Base-by-base conservation (phyloP, 2,888 invertebrate species). In the Archips crataeganus region DNA sequence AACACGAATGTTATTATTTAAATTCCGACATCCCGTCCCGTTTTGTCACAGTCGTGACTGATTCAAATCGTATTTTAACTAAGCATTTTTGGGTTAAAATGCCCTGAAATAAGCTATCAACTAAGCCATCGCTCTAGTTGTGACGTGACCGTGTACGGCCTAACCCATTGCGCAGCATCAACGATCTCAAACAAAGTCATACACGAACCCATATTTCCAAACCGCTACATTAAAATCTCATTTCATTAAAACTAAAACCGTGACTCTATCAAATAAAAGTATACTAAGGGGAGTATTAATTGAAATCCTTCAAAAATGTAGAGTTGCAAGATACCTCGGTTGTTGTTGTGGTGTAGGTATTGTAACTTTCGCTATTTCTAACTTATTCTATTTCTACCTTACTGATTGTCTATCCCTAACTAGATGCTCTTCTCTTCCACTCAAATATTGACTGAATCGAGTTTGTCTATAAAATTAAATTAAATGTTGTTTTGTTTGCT, bases 31-130 rank as follows among this genome's bases (percentile, higher is more conserved):
- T 39, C 39, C 39, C 39, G 39, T 39, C 6, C 5, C 39, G 39
- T 39, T 39, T 39, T 6, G 39, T 39, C 39, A 3, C 39, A 54
- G 23, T 6, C 54, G 54, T 54, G 9, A 54, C 3, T 54, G 9
- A 9, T 8, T 23, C 15, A 9, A 51, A 23, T n/a, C n/a, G n/a
- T n/a, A n/a, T n/a, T 4, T 49, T n/a, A n/a, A 49, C 6, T 49
- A 49, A n/a, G 5, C 49, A 49, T 49, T 49, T 54, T 54, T 54
- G 23, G 54, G 54, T 54, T n/a, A 54, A 54, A 54, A 54, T 49
- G 49, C 23, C 54, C 54, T 54, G 54, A 54, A 54, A 54, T 6
- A 23, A 3, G 54, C 57, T 57, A 32, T 57, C 57, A 57, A 57
- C n/a, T 23, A 57, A 57, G 23, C 57, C 57, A 57, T 57, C 57